Conservation (phyloP, 30 jellyfish, hydroid and myxozoan genomes). For the Aurelia sp. region DNA sequence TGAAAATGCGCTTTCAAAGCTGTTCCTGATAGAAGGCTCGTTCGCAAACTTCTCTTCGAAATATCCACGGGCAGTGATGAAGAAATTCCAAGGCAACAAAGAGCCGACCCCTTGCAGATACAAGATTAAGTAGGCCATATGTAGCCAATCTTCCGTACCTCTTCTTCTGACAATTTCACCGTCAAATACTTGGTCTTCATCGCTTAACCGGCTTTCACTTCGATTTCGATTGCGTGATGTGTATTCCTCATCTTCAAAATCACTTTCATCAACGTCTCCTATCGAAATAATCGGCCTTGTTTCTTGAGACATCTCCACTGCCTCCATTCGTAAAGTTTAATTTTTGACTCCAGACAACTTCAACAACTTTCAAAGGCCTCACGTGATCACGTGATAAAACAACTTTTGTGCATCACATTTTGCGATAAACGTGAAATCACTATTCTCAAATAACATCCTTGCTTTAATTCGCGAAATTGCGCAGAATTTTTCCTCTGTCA, state of each 20-base stretch:
- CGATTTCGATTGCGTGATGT: neutral
- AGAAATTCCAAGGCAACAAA: conserved; percentile 97
- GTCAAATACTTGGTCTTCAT: conserved; percentile 22
- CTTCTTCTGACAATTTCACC: neutral
- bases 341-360: too few relatives aligned
- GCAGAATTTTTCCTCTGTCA: too few relatives aligned
- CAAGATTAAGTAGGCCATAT: conserved; percentile 82
- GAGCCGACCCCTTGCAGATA: conserved; percentile 97
- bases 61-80: conserved; percentile 93
- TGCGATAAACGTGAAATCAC: too few relatives aligned
- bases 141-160: conserved; percentile 61
- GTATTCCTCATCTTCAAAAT: conserved; percentile 12
- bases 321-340: neutral
- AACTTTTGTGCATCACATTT: too few relatives aligned
- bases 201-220: conserved; percentile 39
- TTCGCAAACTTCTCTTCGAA: conserved; percentile 66
- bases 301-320: conserved; percentile 11
- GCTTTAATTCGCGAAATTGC: too few relatives aligned
- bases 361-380: too few relatives aligned
- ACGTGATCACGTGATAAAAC: too few relatives aligned
- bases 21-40: conserved; percentile 59
- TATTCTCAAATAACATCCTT: too few relatives aligned
- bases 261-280: conserved; percentile 25
- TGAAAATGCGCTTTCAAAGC: conserved; percentile 94
- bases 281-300: conserved; percentile 53